These are phyloP conservation scores for Monochamus saltuarius DNA, from an alignment of 1,140 invertebrate species.

Conservation along the genomic window DNA sequence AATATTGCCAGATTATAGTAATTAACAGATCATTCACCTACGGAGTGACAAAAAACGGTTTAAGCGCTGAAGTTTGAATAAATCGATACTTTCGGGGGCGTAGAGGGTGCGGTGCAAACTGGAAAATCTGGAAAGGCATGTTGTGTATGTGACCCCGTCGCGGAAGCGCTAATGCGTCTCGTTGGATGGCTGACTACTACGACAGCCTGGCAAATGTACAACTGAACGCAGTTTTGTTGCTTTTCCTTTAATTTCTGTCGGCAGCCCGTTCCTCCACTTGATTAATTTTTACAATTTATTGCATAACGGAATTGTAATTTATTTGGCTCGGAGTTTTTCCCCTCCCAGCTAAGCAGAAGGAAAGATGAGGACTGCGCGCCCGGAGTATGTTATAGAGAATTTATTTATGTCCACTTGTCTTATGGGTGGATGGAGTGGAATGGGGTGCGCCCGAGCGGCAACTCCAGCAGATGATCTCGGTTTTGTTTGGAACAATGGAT, in stretches of 20 bases:
- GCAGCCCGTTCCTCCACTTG: conserved; percentile 39
- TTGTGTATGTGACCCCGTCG: neutral
- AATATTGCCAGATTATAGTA: too few species aligned
- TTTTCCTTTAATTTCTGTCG: conserved; percentile 42
- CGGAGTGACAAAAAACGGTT: too few species aligned
- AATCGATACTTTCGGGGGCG: too few species aligned
- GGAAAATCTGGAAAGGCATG: too few species aligned
- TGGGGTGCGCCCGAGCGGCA: conserved; percentile 4
- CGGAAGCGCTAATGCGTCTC: conserved; percentile 16
- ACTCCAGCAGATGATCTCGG: too few species aligned
- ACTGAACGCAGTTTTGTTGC: conserved; percentile 36
- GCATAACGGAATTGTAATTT: conserved; percentile 40
- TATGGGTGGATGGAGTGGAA: conserved; percentile 11
- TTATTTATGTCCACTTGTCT: conserved; percentile 20
- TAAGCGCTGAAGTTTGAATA: too few species aligned
- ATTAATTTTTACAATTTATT: conserved; percentile 48
- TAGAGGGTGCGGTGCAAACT: too few species aligned
- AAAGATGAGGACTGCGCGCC: conserved; percentile 16
- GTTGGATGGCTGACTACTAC: conserved; percentile 15
- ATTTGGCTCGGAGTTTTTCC: conserved; percentile 23
- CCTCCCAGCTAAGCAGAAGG: neutral
- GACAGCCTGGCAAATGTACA: conserved; percentile 36
- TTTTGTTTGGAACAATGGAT: too few species aligned
- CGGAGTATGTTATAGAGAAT: conserved; percentile 9
- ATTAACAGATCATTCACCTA: too few species aligned